Evolutionary conservation across 2,113 vertebrate genomes (phyloP), one percentile per base, ranked within the genome.

Genomic region (Otis tarda): DNA sequence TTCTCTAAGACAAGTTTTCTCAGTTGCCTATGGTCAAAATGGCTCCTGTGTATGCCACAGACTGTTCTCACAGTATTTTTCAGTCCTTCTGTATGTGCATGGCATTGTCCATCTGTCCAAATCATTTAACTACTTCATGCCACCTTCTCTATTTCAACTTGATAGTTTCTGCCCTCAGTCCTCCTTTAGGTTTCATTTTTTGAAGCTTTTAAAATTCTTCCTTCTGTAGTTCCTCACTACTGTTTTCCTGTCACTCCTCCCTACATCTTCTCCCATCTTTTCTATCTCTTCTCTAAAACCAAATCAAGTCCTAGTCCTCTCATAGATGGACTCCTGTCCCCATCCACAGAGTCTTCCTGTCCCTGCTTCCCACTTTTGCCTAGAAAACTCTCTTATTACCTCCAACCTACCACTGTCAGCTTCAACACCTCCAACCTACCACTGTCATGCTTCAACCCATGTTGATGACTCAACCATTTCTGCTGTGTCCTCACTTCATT

Each of bases 1-100:
- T 45, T 22, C n/a, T 28, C 8, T 28, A 57, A 21, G 12, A 37
- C 2, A 6, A 33, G 0, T 0, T 41, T 93, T 43, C 8, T 37
- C 17, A 28, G 16, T 19, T 69, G 31, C 8, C 9, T 11, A 61
- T 69, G 31, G 12, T n/a, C 37, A 53, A 28, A 65, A 69, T n/a
- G 14, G 4, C 20, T 74, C 10, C 39, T 68, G 4, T 21, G 18
- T 71, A 15, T 22, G 3, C 4, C 50, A 50, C 8, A 63, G 37
- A 16, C 17, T 61, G 6, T 75, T 81, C 22, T 84, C n/a, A 80
- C 3, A 10, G 7, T 20, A 20, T 21, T 95, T 74, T 70, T 63
- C 20, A 70, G 7, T 57, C 7, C 21, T 49, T 67, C 20, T 37
- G 12, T 30, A 22, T 41, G 21, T 16, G 43, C 6, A 4, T 12